These are phyloP conservation scores for Idris sp. DNA, from an alignment of 1,140 invertebrate species.

Conservation along the genomic window DNA sequence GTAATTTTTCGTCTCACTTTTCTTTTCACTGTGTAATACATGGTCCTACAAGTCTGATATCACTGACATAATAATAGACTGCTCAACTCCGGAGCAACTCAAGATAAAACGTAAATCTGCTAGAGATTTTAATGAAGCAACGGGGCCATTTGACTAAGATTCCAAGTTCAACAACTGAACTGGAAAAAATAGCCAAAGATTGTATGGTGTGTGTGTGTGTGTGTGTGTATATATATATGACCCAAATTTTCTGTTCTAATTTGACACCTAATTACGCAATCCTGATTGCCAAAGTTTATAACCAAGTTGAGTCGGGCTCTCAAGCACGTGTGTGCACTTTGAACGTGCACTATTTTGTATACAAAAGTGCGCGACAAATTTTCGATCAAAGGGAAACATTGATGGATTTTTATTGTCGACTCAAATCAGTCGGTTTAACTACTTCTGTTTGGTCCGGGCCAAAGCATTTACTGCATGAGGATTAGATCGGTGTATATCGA, in stretches of 20 bases:
- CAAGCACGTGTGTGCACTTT: neutral
- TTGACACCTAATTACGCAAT: slow-evolving; percentile 57
- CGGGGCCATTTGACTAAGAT: slow-evolving; percentile 14
- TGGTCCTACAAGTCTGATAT: slow-evolving; percentile 16
- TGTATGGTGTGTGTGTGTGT: no score
- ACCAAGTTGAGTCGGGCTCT: slow-evolving; percentile 9
- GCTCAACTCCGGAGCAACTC: neutral
- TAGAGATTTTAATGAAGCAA: slow-evolving; percentile 16
- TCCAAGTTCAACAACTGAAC: slow-evolving; percentile 13
- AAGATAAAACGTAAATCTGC: slow-evolving; percentile 33
- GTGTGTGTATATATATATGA: no score
- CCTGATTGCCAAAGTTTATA: slow-evolving; percentile 50
- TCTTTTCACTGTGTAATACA: neutral
- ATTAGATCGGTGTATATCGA: slow-evolving; percentile 22
- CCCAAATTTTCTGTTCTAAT: no score
- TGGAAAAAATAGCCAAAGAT: slow-evolving; percentile 41
- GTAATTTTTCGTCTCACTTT: slow-evolving; percentile 6
- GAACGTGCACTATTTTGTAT: slow-evolving; percentile 19
- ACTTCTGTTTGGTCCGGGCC: slow-evolving; percentile 21
- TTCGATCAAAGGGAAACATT: slow-evolving; percentile 45
- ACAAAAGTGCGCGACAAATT: slow-evolving; percentile 40
- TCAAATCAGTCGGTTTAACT: no score
- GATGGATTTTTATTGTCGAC: slow-evolving; percentile 44
- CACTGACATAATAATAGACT: slow-evolving; percentile 3
- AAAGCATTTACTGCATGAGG: neutral